Base-by-base conservation (phyloP, 2,797 vertebrate genomes). In the Lycodopsis pacificus region DNA sequence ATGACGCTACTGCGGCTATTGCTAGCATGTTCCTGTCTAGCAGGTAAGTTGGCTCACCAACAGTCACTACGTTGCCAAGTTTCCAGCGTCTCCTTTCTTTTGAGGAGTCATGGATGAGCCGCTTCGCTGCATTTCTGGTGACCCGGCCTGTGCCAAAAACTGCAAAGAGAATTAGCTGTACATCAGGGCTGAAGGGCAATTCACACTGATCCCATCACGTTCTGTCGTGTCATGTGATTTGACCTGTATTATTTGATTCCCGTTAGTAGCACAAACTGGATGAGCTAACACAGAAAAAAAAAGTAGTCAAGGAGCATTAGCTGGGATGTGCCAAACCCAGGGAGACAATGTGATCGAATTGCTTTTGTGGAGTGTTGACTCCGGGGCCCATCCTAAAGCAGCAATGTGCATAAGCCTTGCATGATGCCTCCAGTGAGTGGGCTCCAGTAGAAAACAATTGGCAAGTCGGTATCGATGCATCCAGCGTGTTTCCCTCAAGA, bases 391-490 rank as follows among this genome's bases (percentile, higher is more conserved):
- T 75, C 49, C 32, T 30, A 19, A 62, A 22, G 69, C 15, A 14
- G 34, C 49, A 15, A 1, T 40, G 58, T 56, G 61, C 51, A 67
- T 48, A 27, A 19, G 40, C 30, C 51, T 20, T 9, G 34, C 5
- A 11, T 8, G 36, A 68, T 19, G 49, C 73, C 46, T 67, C 65
- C 51, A 30, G 54, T 65, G n/a, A 49, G 17, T 14, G 22, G 34
- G 40, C 48, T 79, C 64, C 32, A 48, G 44, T 40, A 22, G 51
- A 44, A 59, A 56, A 73, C 76, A 20, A 38, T 58, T 8, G 25
- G 32, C 36, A 5, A 61, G 34, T 27, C 54, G 66, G 65, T 79
- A 72, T 68, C 66, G 66, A 62, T 42, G 36, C 49, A 65, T 67
- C 32, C 13, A 9, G 14, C 17, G 42, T 22, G 40, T 49, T 57